These are phyloP conservation scores for Aythya baeri DNA, from an alignment of 2,113 vertebrate species.

Conservation along the genomic window DNA sequence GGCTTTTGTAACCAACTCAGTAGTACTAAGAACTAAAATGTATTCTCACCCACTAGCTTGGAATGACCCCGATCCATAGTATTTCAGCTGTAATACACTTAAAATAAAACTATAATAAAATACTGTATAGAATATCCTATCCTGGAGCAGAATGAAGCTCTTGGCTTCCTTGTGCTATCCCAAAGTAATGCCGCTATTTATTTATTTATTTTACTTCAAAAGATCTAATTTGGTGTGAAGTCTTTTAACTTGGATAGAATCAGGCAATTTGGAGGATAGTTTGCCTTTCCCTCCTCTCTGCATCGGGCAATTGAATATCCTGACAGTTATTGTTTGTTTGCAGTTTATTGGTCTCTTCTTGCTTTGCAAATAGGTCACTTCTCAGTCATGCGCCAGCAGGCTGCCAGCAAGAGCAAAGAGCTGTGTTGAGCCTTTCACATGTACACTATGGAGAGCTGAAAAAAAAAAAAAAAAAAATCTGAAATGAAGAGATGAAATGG, in stretches of 20 bases:
- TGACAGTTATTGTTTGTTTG: background rate
- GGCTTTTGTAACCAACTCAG: background rate
- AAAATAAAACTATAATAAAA: background rate
- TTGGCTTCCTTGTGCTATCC: background rate
- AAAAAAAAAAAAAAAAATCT: background rate
- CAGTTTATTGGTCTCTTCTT: background rate
- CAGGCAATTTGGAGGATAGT: background rate
- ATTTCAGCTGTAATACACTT: background rate
- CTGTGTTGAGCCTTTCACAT: background rate
- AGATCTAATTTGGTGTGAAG: background rate
- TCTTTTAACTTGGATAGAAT: background rate
- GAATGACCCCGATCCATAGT: background rate
- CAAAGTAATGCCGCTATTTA: background rate
- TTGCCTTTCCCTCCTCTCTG: background rate
- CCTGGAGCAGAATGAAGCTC: background rate
- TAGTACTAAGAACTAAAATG: background rate
- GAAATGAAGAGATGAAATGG: background rate
- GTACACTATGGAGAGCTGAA: background rate
- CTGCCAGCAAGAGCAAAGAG: background rate
- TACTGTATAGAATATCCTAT: background rate
- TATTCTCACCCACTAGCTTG: background rate
- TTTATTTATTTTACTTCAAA: background rate
- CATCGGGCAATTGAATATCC: background rate
- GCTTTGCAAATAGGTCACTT: slow-evolving; percentile 6
- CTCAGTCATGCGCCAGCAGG: background rate